These are phyloP conservation scores for Cacoxenus indagator DNA, from an alignment of 2,888 invertebrate genomes.

Conservation along the genomic window DNA sequence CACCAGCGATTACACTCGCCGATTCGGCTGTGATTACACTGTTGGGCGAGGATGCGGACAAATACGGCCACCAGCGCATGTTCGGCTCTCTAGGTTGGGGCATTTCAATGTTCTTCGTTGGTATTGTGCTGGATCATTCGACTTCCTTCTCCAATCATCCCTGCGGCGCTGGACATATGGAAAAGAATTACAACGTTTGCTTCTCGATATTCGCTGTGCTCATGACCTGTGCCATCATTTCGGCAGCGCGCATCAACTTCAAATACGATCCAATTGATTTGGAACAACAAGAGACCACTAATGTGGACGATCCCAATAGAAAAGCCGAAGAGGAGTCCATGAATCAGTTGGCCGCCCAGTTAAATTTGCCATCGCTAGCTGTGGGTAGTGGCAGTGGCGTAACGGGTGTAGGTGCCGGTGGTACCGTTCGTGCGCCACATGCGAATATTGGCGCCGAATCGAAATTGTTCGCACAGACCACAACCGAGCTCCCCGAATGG, in stretches of 20 bases:
- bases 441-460: conserved; percentile 74
- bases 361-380: conserved; percentile 84
- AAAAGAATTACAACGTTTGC: conserved; percentile 98
- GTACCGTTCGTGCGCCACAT: conserved; percentile 65
- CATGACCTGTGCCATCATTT: conserved; percentile 94
- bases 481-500: conserved; percentile 93
- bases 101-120: conserved; percentile 97
- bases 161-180: conserved; percentile 88
- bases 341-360: conserved; percentile 85
- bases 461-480: conserved; percentile 93
- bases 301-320: conserved; percentile 67
- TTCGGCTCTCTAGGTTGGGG: conserved; percentile 99
- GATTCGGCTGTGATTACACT: conserved; percentile 92
- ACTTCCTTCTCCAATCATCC: conserved; percentile 95
- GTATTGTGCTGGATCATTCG: conserved; percentile 94
- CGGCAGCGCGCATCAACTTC: conserved; percentile 84
- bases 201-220: conserved; percentile 97
- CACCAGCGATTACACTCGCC: conserved; percentile 94
- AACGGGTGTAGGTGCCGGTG: conserved; percentile 51
- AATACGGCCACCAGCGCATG: conserved; percentile 97
- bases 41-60: conserved; percentile 88
- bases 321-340: conserved; percentile 84
- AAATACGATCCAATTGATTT: conserved; percentile 73
- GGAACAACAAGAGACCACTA: conserved; percentile 68
- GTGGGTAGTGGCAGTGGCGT: conserved; percentile 68